These are phyloP conservation scores for Carettochelys insculpta DNA, from an alignment of 2,113 vertebrate species.

Conservation along the genomic window DNA sequence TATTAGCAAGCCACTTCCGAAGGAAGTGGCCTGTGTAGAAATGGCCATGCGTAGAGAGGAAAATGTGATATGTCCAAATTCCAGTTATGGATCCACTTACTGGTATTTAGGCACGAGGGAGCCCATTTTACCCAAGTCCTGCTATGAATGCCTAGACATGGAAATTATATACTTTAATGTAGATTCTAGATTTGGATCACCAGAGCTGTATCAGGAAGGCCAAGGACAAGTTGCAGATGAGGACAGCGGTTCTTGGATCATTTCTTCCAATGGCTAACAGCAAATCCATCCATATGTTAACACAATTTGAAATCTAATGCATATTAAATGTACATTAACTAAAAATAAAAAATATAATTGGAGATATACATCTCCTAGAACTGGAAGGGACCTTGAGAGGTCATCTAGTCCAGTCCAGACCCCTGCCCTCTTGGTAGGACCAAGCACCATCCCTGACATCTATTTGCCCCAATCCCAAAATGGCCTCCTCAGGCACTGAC, in stretches of 20 bases:
- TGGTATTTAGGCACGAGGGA: accelerated
- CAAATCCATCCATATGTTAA: slow-evolving; percentile 27
- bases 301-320: slow-evolving; percentile 20
- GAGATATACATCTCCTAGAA: too few relatives aligned
- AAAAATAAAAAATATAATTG: too few relatives aligned
- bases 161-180: background rate
- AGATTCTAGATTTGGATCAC: background rate
- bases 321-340: background rate
- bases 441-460: too few relatives aligned
- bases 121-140: background rate
- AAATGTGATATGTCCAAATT: background rate
- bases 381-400: too few relatives aligned
- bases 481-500: too few relatives aligned
- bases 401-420: too few relatives aligned
- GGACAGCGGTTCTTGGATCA: background rate
- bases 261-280: background rate
- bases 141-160: background rate
- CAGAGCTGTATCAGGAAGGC: background rate
- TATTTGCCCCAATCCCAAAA: too few relatives aligned
- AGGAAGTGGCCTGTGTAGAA: too few relatives aligned
- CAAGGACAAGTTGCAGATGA: background rate
- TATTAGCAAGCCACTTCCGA: too few relatives aligned
- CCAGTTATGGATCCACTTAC: background rate
- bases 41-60: background rate
- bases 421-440: too few relatives aligned